These are phyloP conservation scores for Dione juno DNA, from an alignment of 2,888 invertebrate species.

Conservation along the genomic window DNA sequence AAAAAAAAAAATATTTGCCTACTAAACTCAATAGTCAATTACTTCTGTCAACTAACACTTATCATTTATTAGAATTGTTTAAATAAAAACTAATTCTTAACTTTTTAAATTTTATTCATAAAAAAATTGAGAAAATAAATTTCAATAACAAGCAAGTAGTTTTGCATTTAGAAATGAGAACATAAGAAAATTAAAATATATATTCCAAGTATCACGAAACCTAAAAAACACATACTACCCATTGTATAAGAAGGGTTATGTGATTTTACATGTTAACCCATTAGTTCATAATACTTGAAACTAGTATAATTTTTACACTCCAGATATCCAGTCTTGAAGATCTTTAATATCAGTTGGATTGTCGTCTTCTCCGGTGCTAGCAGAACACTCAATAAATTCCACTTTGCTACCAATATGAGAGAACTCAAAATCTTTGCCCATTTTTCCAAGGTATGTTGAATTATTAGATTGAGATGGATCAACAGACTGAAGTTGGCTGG, in stretches of 20 bases:
- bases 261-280: not conserved
- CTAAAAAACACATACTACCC: not conserved
- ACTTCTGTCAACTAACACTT: no score
- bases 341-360: constrained; percentile 85
- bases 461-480: constrained; percentile 85
- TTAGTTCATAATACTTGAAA: constrained; percentile 10
- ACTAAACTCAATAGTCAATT: no score
- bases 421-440: constrained; percentile 93
- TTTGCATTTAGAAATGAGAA: not conserved
- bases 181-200: not conserved
- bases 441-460: constrained; percentile 87
- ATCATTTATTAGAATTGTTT: not conserved
- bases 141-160: not conserved
- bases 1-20: no score
- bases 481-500: constrained; percentile 90
- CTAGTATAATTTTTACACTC: constrained; percentile 62
- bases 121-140: not conserved
- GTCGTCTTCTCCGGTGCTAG: constrained; percentile 82
- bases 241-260: not conserved
- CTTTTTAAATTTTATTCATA: not conserved
- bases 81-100: not conserved
- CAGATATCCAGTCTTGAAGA: constrained; percentile 89
- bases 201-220: not conserved
- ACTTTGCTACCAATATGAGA: constrained; percentile 87
- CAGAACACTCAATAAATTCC: constrained; percentile 87